phyloP scores from a whole-genome alignment of 1,140 invertebrate genomes.

The Caenorhabditis brenneri region DNA sequence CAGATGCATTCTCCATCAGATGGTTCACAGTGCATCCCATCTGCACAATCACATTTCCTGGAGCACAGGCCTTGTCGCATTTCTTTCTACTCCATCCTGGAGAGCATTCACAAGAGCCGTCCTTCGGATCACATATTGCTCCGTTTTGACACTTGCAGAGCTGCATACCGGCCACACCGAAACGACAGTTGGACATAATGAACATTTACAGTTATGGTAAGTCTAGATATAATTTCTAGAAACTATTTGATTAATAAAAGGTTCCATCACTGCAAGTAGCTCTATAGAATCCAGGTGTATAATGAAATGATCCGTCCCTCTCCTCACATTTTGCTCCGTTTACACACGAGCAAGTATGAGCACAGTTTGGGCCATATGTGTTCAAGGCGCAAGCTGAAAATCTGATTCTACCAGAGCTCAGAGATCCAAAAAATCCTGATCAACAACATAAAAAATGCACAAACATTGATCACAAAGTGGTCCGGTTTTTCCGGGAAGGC shows the following conservation, averaged over 20 bases:
- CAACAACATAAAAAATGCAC: constrained; percentile 51
- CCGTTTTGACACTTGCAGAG: constrained; percentile 67
- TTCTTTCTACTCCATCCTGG: constrained; percentile 84
- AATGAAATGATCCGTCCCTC: constrained; percentile 73
- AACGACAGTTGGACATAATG: constrained; percentile 71
- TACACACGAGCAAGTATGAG: too few relatives aligned
- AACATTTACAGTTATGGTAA: too few relatives aligned
- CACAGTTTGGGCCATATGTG: too few relatives aligned
- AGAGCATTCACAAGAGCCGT: constrained; percentile 85
- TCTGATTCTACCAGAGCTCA: background rate
- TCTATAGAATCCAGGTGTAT: constrained; percentile 74
- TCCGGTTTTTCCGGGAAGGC: too few relatives aligned
- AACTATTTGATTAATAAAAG: too few relatives aligned
- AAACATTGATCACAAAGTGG: too few relatives aligned
- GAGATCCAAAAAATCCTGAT: constrained; percentile 7
- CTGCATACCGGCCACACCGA: constrained; percentile 71
- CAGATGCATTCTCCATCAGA: too few relatives aligned
- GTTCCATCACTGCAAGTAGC: constrained; percentile 71
- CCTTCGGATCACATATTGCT: too few relatives aligned
- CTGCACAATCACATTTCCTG: constrained; percentile 69
- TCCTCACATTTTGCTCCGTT: constrained; percentile 74
- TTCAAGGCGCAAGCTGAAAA: constrained; percentile 72
- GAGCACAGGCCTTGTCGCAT: constrained; percentile 73
- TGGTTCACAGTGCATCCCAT: too few relatives aligned
- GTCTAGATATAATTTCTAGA: too few relatives aligned